Percentiles rank a stretch among this genome's conserved stretches.
Conservation (phyloP, 2,888 invertebrate species). For the Metalampra italica region DNA sequence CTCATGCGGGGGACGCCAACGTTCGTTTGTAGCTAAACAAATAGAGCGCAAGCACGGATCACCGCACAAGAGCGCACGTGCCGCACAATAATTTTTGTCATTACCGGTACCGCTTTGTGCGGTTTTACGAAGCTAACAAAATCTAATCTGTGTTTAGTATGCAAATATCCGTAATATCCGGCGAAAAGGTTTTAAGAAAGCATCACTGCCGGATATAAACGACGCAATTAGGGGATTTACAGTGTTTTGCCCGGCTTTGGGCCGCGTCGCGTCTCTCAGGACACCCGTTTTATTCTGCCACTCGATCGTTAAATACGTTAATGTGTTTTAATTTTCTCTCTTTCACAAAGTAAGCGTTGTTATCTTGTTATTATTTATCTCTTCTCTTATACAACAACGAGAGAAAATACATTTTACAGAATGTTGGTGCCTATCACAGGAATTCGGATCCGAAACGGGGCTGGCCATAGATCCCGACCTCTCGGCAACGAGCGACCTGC, state of each 20-base stretch:
- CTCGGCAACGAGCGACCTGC: no score
- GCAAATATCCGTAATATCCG: constrained; percentile 17
- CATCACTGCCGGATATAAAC: constrained; percentile 18
- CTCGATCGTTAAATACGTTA: not conserved
- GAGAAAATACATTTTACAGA: no score
- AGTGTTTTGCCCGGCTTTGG: constrained; percentile 16
- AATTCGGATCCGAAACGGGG: no score
- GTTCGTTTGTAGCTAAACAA: no score
- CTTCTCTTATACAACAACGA: no score
- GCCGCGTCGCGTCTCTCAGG: not conserved
- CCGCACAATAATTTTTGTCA: constrained; percentile 1
- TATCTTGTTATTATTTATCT: not conserved
- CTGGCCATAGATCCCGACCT: no score
- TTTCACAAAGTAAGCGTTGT: not conserved
- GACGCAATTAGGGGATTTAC: constrained; percentile 20
- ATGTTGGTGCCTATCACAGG: no score
- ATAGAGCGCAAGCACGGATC: no score
- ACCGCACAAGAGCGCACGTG: no score
- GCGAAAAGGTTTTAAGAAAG: constrained; percentile 12
- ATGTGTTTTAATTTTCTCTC: constrained; percentile 1
- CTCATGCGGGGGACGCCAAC: no score
- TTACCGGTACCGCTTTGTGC: not conserved
- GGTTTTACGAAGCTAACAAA: constrained; percentile 15
- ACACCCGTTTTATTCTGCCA: not conserved
- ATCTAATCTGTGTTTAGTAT: constrained; percentile 17